Conservation (phyloP, 2,797 vertebrate species). For the Luscinia luscinia region DNA sequence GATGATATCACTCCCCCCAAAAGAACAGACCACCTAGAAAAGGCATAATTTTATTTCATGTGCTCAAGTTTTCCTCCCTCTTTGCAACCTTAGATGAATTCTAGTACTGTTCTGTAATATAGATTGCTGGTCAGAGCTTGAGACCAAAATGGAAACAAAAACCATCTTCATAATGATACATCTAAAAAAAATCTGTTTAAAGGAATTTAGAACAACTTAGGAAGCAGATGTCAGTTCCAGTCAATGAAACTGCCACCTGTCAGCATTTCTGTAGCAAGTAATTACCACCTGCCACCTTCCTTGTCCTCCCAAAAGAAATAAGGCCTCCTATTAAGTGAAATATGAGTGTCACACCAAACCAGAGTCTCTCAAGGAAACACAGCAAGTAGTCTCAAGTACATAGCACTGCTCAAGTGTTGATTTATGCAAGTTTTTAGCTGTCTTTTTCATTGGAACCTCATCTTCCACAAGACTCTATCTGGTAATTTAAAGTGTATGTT, state of each 20-base stretch:
- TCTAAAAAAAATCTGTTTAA: not conserved
- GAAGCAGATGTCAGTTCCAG: conserved; percentile 45
- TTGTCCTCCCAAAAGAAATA: conserved; percentile 22
- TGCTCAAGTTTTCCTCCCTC: not conserved
- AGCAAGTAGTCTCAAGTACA: not conserved
- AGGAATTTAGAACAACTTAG: conserved; percentile 44
- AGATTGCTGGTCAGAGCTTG: conserved; percentile 8
- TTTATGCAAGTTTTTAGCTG: not conserved
- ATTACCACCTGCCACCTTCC: conserved; percentile 43
- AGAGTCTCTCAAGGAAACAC: not conserved
- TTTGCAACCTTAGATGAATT: not conserved
- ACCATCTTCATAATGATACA: not conserved
- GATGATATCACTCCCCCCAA: not conserved
- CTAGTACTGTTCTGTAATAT: not conserved
- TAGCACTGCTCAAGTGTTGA: not conserved
- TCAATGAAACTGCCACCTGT: conserved; percentile 51
- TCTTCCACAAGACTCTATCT: not conserved
- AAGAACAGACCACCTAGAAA: not conserved
- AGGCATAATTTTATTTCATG: not conserved
- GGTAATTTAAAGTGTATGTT: not conserved
- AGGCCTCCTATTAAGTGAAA: conserved; percentile 26
- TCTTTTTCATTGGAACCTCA: not conserved
- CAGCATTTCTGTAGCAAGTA: conserved; percentile 42
- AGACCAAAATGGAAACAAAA: not conserved
- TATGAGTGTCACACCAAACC: not conserved